Evolutionary conservation across 2,888 invertebrate species (phyloP).

Genomic region (Azorinus chamasolen): DNA sequence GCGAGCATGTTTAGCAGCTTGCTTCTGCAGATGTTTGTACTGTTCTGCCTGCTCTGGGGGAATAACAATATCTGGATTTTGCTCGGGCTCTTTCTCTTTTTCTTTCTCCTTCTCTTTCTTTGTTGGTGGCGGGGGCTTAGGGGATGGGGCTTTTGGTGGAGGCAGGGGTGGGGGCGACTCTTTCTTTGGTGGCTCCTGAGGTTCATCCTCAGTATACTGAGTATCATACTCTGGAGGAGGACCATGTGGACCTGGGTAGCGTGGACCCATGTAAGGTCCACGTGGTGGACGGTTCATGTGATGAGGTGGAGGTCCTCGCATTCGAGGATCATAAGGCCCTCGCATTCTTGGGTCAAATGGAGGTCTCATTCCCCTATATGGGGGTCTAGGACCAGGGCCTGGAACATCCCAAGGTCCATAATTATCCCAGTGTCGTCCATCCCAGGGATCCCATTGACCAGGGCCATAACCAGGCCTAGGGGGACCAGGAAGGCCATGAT

Average conservation of each 20-base stretch:
- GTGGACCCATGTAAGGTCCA: constrained; percentile 62
- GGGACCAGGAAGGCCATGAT: constrained; percentile 71
- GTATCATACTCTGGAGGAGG: constrained; percentile 64
- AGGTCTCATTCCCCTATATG: constrained; percentile 70
- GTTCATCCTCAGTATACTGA: constrained; percentile 29
- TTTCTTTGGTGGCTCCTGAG: constrained; percentile 43
- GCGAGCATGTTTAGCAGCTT: constrained; percentile 93
- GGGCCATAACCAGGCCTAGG: constrained; percentile 51
- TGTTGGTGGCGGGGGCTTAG: constrained; percentile 80
- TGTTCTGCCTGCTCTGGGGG: constrained; percentile 84
- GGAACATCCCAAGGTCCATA: constrained; percentile 54
- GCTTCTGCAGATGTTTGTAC: constrained; percentile 87
- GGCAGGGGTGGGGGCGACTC: constrained; percentile 78
- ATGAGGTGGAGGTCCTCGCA: constrained; percentile 52
- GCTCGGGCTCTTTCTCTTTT: constrained; percentile 63
- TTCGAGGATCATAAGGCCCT: constrained; percentile 64
- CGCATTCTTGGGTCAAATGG: constrained; percentile 65
- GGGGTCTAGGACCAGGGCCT: constrained; percentile 52
- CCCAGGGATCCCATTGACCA: constrained; percentile 58
- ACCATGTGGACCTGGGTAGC: constrained; percentile 64
- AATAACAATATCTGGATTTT: constrained; percentile 76
- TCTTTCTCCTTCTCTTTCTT: constrained; percentile 71
- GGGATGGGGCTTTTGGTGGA: constrained; percentile 79
- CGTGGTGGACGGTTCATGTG: constrained; percentile 52
- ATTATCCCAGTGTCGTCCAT: constrained; percentile 55